Percentiles rank a stretch among this genome's conserved stretches.
Conservation (phyloP, 2,888 invertebrate genomes). For the Sphinx pinastri region DNA sequence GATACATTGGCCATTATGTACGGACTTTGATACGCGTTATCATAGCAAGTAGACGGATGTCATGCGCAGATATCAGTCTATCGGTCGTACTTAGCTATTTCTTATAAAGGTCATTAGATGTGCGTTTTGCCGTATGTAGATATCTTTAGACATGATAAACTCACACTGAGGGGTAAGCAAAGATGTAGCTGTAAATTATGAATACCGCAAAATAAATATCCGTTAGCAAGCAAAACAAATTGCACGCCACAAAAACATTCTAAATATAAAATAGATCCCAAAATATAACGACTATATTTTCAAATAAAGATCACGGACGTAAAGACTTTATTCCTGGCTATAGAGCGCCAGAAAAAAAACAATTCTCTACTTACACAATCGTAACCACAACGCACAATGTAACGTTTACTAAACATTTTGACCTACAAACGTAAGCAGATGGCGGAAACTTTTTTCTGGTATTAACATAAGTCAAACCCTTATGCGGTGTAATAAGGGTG, state of each 20-base stretch:
- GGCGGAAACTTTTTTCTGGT: constrained; percentile 57
- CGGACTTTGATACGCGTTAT: constrained; percentile 17
- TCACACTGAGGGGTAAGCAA: no score
- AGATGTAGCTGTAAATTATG: background rate
- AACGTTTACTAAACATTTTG: constrained; percentile 74
- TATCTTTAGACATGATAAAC: background rate
- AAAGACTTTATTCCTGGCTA: background rate
- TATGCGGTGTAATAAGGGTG: constrained; percentile 54
- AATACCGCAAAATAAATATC: background rate
- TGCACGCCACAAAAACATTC: background rate
- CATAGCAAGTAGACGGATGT: background rate
- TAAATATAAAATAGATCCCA: background rate
- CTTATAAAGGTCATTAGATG: background rate
- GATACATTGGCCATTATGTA: no score
- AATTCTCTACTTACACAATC: constrained; percentile 23
- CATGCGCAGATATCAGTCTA: background rate
- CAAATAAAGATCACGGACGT: constrained; percentile 20
- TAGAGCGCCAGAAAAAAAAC: background rate
- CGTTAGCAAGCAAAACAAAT: no score
- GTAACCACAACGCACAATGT: constrained; percentile 48
- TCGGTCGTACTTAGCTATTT: background rate
- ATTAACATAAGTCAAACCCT: constrained; percentile 52
- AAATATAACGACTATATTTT: constrained; percentile 11
- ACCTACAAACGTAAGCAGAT: constrained; percentile 74
- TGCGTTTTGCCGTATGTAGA: background rate